Percentiles rank a stretch among this genome's conserved stretches.
These are phyloP conservation scores for Neogobius melanostomus DNA, from an alignment of 2,113 vertebrate genomes.

Conservation along the genomic window DNA sequence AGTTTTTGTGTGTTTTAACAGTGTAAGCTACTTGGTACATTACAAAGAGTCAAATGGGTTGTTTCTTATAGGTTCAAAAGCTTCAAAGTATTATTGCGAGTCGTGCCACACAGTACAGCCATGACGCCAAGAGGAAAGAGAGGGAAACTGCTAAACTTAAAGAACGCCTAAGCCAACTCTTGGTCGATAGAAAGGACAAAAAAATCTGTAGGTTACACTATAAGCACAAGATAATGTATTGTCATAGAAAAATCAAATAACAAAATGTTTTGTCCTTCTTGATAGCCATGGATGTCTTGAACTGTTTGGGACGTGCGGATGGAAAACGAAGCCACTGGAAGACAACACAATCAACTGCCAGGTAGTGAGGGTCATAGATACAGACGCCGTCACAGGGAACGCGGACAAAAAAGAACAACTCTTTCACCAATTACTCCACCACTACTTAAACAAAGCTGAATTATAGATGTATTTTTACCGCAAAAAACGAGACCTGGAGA, in stretches of 20 bases:
- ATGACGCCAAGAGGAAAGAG: conserved; percentile 95
- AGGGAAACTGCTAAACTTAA: conserved; percentile 91
- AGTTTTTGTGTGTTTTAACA: neutral
- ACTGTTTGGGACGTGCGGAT: conserved; percentile 91
- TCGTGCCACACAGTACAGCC: conserved; percentile 93
- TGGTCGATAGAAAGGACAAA: conserved; percentile 93
- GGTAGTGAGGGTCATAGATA: conserved; percentile 70
- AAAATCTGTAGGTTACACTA: conserved; percentile 78
- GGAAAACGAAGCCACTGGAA: conserved; percentile 95
- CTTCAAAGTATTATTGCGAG: conserved; percentile 92
- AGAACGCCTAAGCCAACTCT: conserved; percentile 90
- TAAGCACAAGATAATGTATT: neutral
- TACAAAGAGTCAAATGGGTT: neutral
- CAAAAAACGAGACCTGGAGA: too few species aligned
- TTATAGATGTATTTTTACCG: too few species aligned
- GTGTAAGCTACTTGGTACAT: neutral
- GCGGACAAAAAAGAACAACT: too few species aligned
- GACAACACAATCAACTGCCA: conserved; percentile 85
- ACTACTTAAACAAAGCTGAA: too few species aligned
- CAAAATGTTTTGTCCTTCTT: neutral
- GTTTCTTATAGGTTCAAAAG: conserved; percentile 86
- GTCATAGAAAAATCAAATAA: neutral
- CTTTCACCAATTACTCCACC: too few species aligned
- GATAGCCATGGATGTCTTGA: conserved; percentile 92
- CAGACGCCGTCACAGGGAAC: too few species aligned